Base-by-base conservation (phyloP, 2,113 vertebrate species). In the Dendropsophus ebraccatus region DNA sequence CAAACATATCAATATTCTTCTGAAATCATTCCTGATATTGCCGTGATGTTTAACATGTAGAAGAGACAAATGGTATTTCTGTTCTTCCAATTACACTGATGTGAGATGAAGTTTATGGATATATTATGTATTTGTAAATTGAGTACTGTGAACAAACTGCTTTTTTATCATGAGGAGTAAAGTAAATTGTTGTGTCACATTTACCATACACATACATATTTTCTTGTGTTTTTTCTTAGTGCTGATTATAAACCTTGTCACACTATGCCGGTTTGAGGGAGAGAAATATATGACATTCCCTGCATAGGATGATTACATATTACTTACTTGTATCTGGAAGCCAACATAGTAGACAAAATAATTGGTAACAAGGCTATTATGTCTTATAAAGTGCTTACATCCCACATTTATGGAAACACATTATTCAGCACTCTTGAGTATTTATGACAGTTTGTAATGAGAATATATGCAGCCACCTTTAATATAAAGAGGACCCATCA, bases 401-500 rank as follows among this genome's bases (percentile, higher is more conserved):
- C 80, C 50, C 54, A 90, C 82, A 89, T 82, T 90, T 89, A 89
- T 87, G 83, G 62, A 91, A 90, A 89, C 50, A 35, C 50, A 88
- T 74, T 87, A 69, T 82, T 90, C 52, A n/a, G 54, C 88, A 85
- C 87, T 88, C 88, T 92, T 92, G 88, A 89, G 88, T 86, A 89
- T 88, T 90, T 91, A 87, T 88, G 87, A 90, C 82, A 91, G 58
- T 73, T 87, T 89, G 41, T 89, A 89, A 91, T 89, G 83, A 89
- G 79, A 89, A 81, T 67, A 54, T 88, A 90, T 77, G 82, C 84
- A 90, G 88, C 35, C n/a, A n/a, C n/a, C n/a, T n/a, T n/a, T n/a
- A n/a, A n/a, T n/a, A n/a, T n/a, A n/a, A n/a, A n/a, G n/a, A n/a
- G n/a, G n/a, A n/a, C n/a, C n/a, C n/a, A n/a, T n/a, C n/a, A n/a